Base-by-base conservation (phyloP, 2,113 vertebrate species). In the Chionomys nivalis region DNA sequence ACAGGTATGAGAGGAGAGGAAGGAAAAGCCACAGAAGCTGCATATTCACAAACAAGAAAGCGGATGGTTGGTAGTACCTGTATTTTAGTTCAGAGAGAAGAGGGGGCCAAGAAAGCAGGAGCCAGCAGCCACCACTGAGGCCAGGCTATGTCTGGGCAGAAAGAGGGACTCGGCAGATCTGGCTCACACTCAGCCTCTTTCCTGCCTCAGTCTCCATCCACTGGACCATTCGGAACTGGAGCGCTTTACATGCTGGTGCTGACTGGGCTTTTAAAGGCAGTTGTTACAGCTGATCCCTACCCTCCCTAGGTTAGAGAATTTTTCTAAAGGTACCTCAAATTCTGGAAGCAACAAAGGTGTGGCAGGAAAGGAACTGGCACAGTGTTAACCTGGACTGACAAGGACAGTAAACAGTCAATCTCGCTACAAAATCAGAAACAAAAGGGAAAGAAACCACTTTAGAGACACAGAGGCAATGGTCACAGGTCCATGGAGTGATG, bases 291-390 rank as follows among this genome's bases (percentile, higher is more conserved):
- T 73, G 5, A 61, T 63, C 66, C 7, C 12, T 82, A 79, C 26
- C 4, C 24, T 75, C 42, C 49, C 52, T 58, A 36, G 36, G 85
- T 39, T 23, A 65, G 31, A 21, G 81, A 70, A 21, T 33, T 33
- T 94, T 96, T 90, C 86, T 28, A 94, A 94, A 92, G 28, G 44
- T 7, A 94, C 24, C 11, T 93, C 21, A 96, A 88, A 52, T 87
- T 95, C 81, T 94, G 12, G 17, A 94, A 95, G 95, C 63, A 75
- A 91, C 23, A 92, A 95, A 90, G 47, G 77, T 44, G 33, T 31
- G 90, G n/a, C 55, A 86, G 36, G 24, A 85, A 70, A 92, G 44
- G 39, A 89, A 88, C 76, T 55, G 70, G 82, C 70, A 58, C 55
- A 33, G 90, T 31, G 85, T 66, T 90, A 86, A 16, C 87, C 19